Percentiles rank a stretch among this genome's conserved stretches.
Evolutionary conservation across 30 jellyfish, hydroid and myxozoan species (phyloP).

Genomic region (Aurelia sp.): DNA sequence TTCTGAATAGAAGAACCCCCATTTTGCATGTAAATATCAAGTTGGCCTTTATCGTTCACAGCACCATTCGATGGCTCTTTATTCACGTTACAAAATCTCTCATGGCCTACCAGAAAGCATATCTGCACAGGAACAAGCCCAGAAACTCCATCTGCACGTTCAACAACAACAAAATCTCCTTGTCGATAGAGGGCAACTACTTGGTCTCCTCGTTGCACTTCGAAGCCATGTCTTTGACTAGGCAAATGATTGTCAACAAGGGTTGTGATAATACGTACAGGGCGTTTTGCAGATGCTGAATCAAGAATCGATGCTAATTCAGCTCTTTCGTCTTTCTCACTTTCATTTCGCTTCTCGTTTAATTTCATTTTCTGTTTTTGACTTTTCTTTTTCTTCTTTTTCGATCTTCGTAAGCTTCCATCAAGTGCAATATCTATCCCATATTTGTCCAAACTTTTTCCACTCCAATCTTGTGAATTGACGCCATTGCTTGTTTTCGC

Average conservation of each 20-base stretch:
- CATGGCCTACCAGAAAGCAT: constrained; percentile 35
- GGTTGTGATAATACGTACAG: constrained; percentile 33
- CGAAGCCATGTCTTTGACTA: constrained; percentile 6
- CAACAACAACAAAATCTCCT: constrained; percentile 34
- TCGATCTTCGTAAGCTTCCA: constrained; percentile 45
- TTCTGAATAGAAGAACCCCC: too few relatives aligned
- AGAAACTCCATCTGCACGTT: constrained; percentile 37
- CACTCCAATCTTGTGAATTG: neutral
- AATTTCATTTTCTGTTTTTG: constrained; percentile 16
- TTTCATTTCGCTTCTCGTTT: neutral
- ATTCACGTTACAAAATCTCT: neutral
- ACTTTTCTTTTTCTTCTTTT: constrained; percentile 48
- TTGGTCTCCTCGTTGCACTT: constrained; percentile 47
- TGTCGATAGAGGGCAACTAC: constrained; percentile 45
- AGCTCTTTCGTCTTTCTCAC: constrained; percentile 33
- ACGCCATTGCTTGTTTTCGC: neutral
- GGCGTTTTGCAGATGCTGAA: constrained; percentile 39
- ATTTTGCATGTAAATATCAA: neutral
- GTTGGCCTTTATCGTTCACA: neutral
- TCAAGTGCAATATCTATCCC: constrained; percentile 24
- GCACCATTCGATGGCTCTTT: neutral
- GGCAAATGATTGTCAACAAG: constrained; percentile 44
- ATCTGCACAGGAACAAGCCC: constrained; percentile 61
- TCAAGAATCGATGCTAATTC: constrained; percentile 57
- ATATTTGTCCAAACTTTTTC: constrained; percentile 4